These are phyloP conservation scores for Coregonus clupeaformis DNA, from an alignment of 2,113 vertebrate genomes.

Conservation along the genomic window DNA sequence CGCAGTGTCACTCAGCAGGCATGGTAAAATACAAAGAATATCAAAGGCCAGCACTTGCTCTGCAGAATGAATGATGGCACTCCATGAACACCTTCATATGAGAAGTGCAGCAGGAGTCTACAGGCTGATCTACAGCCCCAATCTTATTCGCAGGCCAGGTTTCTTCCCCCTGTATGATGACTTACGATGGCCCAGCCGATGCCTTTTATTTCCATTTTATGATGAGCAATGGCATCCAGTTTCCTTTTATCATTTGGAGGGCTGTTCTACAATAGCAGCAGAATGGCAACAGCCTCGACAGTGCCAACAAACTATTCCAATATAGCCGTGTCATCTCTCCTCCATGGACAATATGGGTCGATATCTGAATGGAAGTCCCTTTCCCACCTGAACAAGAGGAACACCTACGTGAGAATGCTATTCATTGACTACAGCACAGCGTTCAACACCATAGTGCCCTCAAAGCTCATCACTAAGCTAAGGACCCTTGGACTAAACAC, in stretches of 20 bases:
- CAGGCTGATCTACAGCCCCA: neutral
- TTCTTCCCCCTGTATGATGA: neutral
- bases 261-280: neutral
- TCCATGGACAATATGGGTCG: neutral
- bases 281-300: neutral
- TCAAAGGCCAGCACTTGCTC: neutral
- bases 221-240: neutral
- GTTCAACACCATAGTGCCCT: no score
- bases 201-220: neutral
- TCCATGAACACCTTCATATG: neutral
- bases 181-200: neutral
- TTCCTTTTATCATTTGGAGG: conserved; percentile 3
- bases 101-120: neutral
- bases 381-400: no score
- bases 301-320: neutral
- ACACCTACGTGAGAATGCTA: no score
- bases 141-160: neutral
- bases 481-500: no score
- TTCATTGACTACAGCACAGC: no score
- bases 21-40: neutral
- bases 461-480: no score
- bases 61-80: neutral
- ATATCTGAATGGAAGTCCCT: neutral
- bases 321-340: neutral
- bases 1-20: conserved; percentile 9